Conservation (phyloP, 2,888 invertebrate species). For the Diadegma fenestrale region DNA sequence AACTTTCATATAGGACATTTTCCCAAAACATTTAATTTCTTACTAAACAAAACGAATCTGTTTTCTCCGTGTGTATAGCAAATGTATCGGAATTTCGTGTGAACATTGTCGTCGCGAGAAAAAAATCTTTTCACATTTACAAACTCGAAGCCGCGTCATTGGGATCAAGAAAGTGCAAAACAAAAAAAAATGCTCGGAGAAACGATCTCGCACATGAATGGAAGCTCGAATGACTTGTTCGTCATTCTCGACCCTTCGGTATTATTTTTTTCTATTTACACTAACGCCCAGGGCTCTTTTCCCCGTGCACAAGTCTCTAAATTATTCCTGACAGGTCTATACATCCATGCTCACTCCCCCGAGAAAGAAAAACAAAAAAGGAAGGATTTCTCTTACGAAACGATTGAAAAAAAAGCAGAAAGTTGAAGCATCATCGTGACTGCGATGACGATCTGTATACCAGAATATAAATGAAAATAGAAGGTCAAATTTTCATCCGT, state of each 20-base stretch:
- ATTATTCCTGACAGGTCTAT: slow-evolving; percentile 59
- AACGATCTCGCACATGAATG: slow-evolving; percentile 51
- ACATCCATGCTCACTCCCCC: slow-evolving; percentile 37
- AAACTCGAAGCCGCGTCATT: not conserved
- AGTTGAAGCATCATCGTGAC: slow-evolving; percentile 13
- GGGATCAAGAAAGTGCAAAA: slow-evolving; percentile 5
- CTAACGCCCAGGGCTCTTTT: slow-evolving; percentile 55
- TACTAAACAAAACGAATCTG: too few species aligned
- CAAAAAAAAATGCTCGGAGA: slow-evolving; percentile 9
- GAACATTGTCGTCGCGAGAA: not conserved
- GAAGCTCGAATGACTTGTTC: slow-evolving; percentile 62
- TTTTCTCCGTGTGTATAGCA: too few species aligned
- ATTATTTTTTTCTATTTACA: slow-evolving; percentile 43
- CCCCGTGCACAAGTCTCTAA: slow-evolving; percentile 53
- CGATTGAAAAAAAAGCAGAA: not conserved
- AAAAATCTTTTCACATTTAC: not conserved
- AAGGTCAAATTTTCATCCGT: not conserved
- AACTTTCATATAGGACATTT: too few species aligned
- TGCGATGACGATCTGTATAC: slow-evolving; percentile 21
- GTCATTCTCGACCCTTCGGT: slow-evolving; percentile 38
- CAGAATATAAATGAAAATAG: not conserved
- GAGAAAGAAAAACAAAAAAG: slow-evolving; percentile 41
- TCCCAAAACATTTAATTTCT: too few species aligned
- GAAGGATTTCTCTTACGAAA: not conserved
- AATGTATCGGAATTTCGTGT: not conserved